Conservation (phyloP, 2,888 invertebrate species). For the Trissolcus japonicus region DNA sequence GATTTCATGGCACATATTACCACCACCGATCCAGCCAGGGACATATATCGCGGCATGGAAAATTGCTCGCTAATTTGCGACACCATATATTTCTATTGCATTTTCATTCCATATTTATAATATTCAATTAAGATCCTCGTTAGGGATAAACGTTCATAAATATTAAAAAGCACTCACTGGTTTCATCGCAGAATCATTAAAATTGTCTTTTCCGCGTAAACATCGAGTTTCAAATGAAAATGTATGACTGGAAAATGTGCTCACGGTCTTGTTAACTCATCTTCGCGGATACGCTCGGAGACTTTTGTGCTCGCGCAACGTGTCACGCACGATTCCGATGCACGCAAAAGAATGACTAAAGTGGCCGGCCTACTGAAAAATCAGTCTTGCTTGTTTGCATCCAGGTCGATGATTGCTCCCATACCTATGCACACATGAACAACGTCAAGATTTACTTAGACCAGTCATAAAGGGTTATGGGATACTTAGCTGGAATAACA, state of each 20-base stretch:
- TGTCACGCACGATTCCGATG: slow-evolving; percentile 44
- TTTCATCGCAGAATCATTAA: slow-evolving; percentile 35
- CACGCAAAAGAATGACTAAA: slow-evolving; percentile 55
- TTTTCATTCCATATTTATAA: too few species aligned
- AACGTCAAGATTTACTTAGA: slow-evolving; percentile 21
- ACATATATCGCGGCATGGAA: too few species aligned
- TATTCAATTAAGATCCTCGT: not conserved
- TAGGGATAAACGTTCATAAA: slow-evolving; percentile 17
- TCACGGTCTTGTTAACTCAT: slow-evolving; percentile 51
- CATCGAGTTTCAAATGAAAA: slow-evolving; percentile 31
- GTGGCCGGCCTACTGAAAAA: slow-evolving; percentile 49
- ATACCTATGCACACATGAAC: slow-evolving; percentile 35
- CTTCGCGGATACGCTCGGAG: slow-evolving; percentile 40
- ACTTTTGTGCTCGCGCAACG: slow-evolving; percentile 41
- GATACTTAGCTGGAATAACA: slow-evolving; percentile 38
- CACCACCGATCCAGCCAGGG: too few species aligned
- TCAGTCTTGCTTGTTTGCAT: slow-evolving; percentile 51
- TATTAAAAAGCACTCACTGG: slow-evolving; percentile 24
- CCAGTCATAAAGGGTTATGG: slow-evolving; percentile 55
- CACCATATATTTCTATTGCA: too few species aligned
- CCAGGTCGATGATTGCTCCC: slow-evolving; percentile 48
- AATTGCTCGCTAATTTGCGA: too few species aligned
- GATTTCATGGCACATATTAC: too few species aligned
- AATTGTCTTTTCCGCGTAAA: slow-evolving; percentile 30
- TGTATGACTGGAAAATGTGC: slow-evolving; percentile 36